phyloP scores from a whole-genome alignment of 1,140 invertebrate species.

The Monomorium pharaonis region DNA sequence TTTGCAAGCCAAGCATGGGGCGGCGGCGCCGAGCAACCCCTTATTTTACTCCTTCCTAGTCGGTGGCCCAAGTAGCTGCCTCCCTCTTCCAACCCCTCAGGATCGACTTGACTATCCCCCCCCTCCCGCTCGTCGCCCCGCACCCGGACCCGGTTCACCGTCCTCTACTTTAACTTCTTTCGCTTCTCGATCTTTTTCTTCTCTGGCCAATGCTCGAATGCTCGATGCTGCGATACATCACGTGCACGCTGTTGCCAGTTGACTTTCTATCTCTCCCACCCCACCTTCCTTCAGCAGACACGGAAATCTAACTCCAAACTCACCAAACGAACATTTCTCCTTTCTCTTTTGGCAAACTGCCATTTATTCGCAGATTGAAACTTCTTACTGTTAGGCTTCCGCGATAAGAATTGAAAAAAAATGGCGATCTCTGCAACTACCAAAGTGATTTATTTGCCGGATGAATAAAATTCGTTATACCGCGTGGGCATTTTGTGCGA shows the following conservation, averaged over 20 bases:
- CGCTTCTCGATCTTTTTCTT: constrained; percentile 54
- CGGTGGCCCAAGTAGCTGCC: constrained; percentile 62
- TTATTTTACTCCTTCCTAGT: constrained; percentile 81
- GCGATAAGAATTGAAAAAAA: constrained; percentile 18
- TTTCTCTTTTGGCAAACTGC: constrained; percentile 51
- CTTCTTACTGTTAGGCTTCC: constrained; percentile 48
- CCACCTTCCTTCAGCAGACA: constrained; percentile 32
- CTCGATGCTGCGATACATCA: constrained; percentile 81
- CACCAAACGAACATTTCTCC: constrained; percentile 53
- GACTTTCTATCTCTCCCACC: constrained; percentile 60
- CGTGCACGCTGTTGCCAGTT: constrained; percentile 72
- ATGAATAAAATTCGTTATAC: constrained; percentile 14
- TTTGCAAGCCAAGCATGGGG: constrained; percentile 85
- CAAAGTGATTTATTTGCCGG: background rate
- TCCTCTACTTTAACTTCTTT: constrained; percentile 57
- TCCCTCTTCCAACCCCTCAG: background rate
- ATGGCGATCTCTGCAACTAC: background rate
- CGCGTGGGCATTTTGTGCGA: background rate
- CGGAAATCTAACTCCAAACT: constrained; percentile 59
- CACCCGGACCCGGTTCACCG: constrained; percentile 15
- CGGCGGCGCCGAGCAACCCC: constrained; percentile 82
- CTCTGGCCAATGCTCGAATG: constrained; percentile 75
- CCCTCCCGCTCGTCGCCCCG: constrained; percentile 7
- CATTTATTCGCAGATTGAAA: constrained; percentile 52
- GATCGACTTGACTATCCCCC: constrained; percentile 20